Conservation (phyloP, 1,140 invertebrate genomes). For the Trichogramma pretiosum region DNA sequence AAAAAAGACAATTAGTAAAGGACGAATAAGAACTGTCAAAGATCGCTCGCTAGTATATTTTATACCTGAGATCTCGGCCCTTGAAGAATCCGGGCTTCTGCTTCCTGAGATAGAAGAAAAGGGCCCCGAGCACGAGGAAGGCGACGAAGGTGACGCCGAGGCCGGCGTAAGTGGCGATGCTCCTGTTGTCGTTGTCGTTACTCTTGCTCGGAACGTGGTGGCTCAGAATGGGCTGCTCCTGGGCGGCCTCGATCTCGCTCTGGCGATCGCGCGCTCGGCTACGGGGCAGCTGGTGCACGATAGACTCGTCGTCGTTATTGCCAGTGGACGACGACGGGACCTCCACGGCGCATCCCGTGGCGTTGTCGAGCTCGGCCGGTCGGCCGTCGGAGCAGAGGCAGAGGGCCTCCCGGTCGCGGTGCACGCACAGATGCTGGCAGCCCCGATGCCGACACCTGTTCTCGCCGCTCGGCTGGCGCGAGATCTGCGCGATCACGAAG, state of each 20-base stretch:
- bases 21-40: background rate
- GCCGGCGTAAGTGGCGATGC: conserved; percentile 1
- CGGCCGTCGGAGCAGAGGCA: conserved; percentile 10
- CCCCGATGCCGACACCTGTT: background rate
- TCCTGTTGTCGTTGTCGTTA: background rate
- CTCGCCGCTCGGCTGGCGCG: conserved; percentile 9
- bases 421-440: conserved; percentile 12
- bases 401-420: background rate
- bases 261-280: background rate
- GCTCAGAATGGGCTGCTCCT: background rate
- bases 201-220: background rate
- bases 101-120: conserved; percentile 27
- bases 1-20: background rate
- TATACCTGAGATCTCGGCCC: conserved; percentile 24
- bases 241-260: background rate
- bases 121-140: conserved; percentile 10
- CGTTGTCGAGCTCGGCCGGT: background rate
- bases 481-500: conserved; percentile 13
- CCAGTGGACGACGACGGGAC: background rate
- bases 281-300: background rate
- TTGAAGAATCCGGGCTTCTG: conserved; percentile 21
- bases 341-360: background rate
- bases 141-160: conserved; percentile 17
- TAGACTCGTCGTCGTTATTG: background rate
- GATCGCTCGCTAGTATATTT: conserved; percentile 1